Evolutionary conservation across 2,888 invertebrate species (phyloP).

Genomic region (Rhingia rostrata): DNA sequence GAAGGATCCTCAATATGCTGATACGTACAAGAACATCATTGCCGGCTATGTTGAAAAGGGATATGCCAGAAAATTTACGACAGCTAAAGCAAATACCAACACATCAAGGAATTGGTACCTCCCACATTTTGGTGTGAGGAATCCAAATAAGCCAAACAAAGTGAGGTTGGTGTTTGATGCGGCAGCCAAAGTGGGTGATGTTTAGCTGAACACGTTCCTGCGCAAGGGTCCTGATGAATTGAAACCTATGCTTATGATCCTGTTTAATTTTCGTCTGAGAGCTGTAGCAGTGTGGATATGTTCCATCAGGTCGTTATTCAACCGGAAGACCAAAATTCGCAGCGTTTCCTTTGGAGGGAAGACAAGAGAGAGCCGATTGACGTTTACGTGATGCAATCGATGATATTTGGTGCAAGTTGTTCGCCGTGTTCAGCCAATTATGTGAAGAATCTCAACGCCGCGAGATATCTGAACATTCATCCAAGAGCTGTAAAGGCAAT

Average conservation of each 20-base stretch:
- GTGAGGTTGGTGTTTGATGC: constrained; percentile 77
- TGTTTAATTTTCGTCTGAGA: too few species aligned
- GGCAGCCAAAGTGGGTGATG: constrained; percentile 74
- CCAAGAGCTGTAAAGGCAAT: constrained; percentile 51
- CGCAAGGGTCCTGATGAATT: too few species aligned
- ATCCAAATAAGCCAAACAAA: constrained; percentile 75
- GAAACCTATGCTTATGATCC: too few species aligned
- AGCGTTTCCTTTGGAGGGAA: background rate
- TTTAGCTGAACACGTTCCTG: constrained; percentile 9
- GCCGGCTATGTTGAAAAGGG: constrained; percentile 37
- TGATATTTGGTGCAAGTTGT: constrained; percentile 50
- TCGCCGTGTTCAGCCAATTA: constrained; percentile 41
- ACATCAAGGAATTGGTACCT: constrained; percentile 68
- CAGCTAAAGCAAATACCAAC: background rate
- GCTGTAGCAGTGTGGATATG: too few species aligned
- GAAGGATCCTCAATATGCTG: too few species aligned
- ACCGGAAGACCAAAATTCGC: too few species aligned
- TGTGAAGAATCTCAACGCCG: constrained; percentile 49
- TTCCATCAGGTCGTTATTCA: too few species aligned
- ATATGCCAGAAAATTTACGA: constrained; percentile 1
- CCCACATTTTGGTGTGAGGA: constrained; percentile 75
- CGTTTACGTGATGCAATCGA: constrained; percentile 24
- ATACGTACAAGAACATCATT: too few species aligned
- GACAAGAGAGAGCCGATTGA: background rate
- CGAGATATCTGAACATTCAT: constrained; percentile 25